Base-by-base conservation (phyloP, 2,113 vertebrate species). In the Ciconia stormi region DNA sequence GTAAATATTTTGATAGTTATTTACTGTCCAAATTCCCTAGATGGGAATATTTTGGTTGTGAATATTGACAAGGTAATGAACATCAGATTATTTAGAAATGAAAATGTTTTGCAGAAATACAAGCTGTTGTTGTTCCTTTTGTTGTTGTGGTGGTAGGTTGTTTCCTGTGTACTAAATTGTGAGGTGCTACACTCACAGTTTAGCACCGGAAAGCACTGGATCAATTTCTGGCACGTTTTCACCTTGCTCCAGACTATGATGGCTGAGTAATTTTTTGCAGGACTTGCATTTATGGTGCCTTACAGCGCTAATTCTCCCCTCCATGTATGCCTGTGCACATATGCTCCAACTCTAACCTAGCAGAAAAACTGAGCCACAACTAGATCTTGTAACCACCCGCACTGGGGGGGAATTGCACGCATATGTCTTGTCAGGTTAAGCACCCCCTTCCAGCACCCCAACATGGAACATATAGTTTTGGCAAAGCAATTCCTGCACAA, bases 291-390 rank as follows among this genome's bases (percentile, higher is more conserved):
- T 92, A 44, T 71, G 74, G 16, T 79, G 29, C 53, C 63, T 95
- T 65, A 29, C 36, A 76, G 56, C 6, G 1, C 25, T 70, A 30
- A 62, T 82, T 93, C 70, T 73, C 20, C 49, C 16, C 13, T 85
- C 49, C 7, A 16, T 0, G 0, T 17, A 8, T 81, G 49, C 38
- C 30, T 46, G 18, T 58, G 63, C 19, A 30, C 21, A 18, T 83
- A n/a, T n/a, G 42, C 13, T 38, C 32, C 17, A 7, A 58, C 61
- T 82, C 46, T 40, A 79, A 74, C 18, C 0, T 0, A 58, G 42
- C 52, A 71, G 70, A 82, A 91, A 44, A 89, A 16, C n/a, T 38
- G 26, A 83, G 38, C 16, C 22, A 5, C 74, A 52, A 9, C 34
- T 66, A n/a, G 36, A 20, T 53, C 77, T 67, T 83, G 10, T 59